A percentile compares a stretch with the other conserved stretches of the same genome.
Conservation (phyloP, 2,797 vertebrate species). For the Amniataba percoides region DNA sequence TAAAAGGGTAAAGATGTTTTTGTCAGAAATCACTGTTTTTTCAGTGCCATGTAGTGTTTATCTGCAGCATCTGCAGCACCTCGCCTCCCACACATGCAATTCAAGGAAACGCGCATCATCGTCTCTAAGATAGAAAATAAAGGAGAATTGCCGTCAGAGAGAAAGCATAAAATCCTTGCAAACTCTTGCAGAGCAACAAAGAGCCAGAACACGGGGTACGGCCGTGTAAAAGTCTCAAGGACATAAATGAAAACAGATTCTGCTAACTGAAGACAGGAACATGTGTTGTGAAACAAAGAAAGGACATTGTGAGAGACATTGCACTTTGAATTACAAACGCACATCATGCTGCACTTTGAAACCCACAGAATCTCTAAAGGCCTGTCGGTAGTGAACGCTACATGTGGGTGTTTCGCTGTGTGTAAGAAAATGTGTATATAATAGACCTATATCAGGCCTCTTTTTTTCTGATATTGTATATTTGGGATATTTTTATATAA, state of each 20-base stretch:
- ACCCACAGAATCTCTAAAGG: constrained; percentile 29
- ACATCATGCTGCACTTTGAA: constrained; percentile 75
- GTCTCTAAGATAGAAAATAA: neutral
- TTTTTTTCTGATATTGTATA: constrained; percentile 28
- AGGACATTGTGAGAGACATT: constrained; percentile 14
- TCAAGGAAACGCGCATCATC: constrained; percentile 1
- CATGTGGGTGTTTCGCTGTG: constrained; percentile 29
- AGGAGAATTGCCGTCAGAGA: neutral
- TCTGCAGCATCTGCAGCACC: constrained; percentile 32
- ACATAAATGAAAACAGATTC: neutral
- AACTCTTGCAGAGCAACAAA: neutral
- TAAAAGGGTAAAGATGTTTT: constrained; percentile 13
- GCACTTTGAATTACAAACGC: constrained; percentile 70
- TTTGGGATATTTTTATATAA: constrained; percentile 43
- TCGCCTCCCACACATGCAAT: neutral
- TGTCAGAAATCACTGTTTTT: constrained; percentile 13
- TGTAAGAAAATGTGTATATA: constrained; percentile 4
- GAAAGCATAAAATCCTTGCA: neutral
- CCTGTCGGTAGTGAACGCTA: constrained; percentile 1
- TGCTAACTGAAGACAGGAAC: neutral
- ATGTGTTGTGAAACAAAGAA: constrained; percentile 14
- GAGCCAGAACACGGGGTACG: constrained; percentile 28
- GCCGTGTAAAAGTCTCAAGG: neutral
- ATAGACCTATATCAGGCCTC: constrained; percentile 16
- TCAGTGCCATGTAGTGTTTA: constrained; percentile 14